Percentiles rank a stretch among this genome's conserved stretches.
Evolutionary conservation across 2,888 invertebrate species (phyloP).

Genomic region (Hipparchia sbordonii): DNA sequence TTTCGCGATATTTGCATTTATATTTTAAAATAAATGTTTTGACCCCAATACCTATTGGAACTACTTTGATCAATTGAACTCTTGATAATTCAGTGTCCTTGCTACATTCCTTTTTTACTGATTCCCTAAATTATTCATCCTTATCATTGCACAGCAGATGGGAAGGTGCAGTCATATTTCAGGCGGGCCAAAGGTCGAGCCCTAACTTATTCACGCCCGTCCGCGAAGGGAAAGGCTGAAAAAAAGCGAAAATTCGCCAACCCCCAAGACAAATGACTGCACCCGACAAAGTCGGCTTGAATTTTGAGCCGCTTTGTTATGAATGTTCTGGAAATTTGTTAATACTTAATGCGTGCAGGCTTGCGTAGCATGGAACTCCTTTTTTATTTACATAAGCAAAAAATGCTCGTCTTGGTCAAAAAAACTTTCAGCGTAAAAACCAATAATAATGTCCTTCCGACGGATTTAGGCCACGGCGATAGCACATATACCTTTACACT

Average conservation of each 20-base stretch:
- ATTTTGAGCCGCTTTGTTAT: slow-evolving; percentile 16
- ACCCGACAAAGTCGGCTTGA: slow-evolving; percentile 11
- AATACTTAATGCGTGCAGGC: not conserved
- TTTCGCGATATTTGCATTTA: too few relatives aligned
- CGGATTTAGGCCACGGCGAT: too few relatives aligned
- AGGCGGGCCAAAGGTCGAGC: not conserved
- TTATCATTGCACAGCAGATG: slow-evolving; percentile 1
- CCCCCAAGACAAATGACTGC: slow-evolving; percentile 23
- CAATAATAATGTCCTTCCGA: too few relatives aligned
- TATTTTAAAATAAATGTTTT: too few relatives aligned
- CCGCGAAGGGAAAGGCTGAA: slow-evolving; percentile 15
- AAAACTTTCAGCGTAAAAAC: too few relatives aligned
- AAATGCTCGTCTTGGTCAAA: too few relatives aligned
- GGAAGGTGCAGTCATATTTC: not conserved
- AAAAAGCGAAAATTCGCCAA: slow-evolving; percentile 23
- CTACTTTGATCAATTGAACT: not conserved
- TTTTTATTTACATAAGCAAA: not conserved
- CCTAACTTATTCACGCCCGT: slow-evolving; percentile 39
- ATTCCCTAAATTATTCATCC: not conserved
- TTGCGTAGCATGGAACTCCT: not conserved
- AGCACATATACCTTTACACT: too few relatives aligned
- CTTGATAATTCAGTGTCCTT: not conserved
- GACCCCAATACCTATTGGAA: too few relatives aligned
- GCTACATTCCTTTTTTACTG: not conserved
- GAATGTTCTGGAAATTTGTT: slow-evolving; percentile 6